phyloP scores from a whole-genome alignment of 1,140 invertebrate genomes.

The Drosophila sp. region DNA sequence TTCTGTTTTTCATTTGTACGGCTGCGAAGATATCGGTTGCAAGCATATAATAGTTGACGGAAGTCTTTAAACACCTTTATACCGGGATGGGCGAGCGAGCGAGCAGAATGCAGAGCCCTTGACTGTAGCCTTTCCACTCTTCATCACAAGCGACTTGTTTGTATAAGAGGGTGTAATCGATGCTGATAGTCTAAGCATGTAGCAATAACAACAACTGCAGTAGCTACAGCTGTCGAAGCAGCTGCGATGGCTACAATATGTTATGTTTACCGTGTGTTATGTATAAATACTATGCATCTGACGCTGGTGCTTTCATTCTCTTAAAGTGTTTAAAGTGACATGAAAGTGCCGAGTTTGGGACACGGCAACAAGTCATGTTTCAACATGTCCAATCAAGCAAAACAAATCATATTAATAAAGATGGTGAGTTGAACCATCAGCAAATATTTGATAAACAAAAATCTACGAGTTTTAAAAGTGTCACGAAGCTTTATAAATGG shows the following conservation, averaged over 20 bases:
- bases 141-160: too few relatives aligned
- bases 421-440: slow-evolving; percentile 68
- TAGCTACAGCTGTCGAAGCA: neutral
- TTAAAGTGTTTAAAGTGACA: slow-evolving; percentile 85
- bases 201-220: neutral
- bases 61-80: too few relatives aligned
- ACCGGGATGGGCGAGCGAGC: too few relatives aligned
- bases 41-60: too few relatives aligned
- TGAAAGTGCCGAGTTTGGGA: slow-evolving; percentile 84
- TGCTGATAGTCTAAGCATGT: neutral
- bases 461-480: too few relatives aligned
- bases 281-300: slow-evolving; percentile 79
- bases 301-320: slow-evolving; percentile 81
- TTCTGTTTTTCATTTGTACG: too few relatives aligned
- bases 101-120: too few relatives aligned
- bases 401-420: slow-evolving; percentile 84
- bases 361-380: slow-evolving; percentile 84
- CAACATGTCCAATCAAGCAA: slow-evolving; percentile 84
- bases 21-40: too few relatives aligned
- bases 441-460: too few relatives aligned
- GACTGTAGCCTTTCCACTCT: too few relatives aligned
- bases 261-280: slow-evolving; percentile 6
- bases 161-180: neutral
- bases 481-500: too few relatives aligned
- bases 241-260: slow-evolving; percentile 4